Base-by-base conservation (phyloP, 1,140 invertebrate genomes). In the Megathymus violae region DNA sequence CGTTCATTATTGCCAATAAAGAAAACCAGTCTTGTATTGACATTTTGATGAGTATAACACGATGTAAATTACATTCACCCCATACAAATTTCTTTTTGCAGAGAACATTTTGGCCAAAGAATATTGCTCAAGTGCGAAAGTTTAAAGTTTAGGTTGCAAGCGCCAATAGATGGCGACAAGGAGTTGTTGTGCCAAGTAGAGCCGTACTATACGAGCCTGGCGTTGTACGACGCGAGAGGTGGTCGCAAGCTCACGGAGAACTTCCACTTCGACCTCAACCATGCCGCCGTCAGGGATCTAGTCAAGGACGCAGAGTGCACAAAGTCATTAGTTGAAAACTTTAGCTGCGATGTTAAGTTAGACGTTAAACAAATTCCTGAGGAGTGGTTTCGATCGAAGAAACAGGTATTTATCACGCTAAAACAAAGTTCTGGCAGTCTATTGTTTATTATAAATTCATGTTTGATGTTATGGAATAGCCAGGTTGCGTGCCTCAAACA, bases 211-310 rank as follows among this genome's bases (percentile, higher is more conserved):
- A 96, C 97, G 3, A 94, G 95, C 6, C 91, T 99, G 41, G 94
- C 96, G 44, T 83, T 99, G 3, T 99, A 96, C 85, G 97, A 99
- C 93, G 95, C 95, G 1, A 95, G 95, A 78, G 94, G 95, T 65
- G 96, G 96, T 9, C 94, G 94, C 74, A 98, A 98, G 91, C 92
- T 99, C 14, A 97, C 96, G 0, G 98, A 99, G 88, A 97, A 98
- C 86, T 99, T 98, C 90, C 95, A 97, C 85, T 97, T 98, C 82
- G 96, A 98, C 86, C 91, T 98, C 0, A 98, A 98, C 89, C 93
- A 96, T 47, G 59, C 80, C 11, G 90, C 94, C 83, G 92, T 94
- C 74, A 87, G 75, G 68, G 88, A 91, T 78, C 88, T 92, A 78
- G 78, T 88, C 75, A 81, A 82, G 40, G 88, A 92, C 15, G 79